Conservation (phyloP, 2,888 invertebrate genomes). For the Hyles lineata region DNA sequence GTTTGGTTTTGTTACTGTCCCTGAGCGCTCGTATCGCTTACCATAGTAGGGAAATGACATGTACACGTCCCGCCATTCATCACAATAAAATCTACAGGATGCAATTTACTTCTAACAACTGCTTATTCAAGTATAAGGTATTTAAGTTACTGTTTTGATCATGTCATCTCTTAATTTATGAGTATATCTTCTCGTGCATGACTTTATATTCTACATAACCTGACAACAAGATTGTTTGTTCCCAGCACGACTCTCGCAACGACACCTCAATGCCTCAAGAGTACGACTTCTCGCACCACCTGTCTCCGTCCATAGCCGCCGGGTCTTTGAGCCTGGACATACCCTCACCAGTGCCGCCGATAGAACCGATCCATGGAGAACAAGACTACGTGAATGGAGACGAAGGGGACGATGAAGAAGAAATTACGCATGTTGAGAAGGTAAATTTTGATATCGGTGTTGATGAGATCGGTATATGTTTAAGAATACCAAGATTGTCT, state of each 20-base stretch:
- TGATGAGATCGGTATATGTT: no score
- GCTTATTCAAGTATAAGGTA: no score
- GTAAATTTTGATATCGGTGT: constrained; percentile 38
- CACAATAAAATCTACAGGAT: no score
- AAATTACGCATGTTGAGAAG: constrained; percentile 55
- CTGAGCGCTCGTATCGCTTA: no score
- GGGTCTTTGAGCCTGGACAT: constrained; percentile 74
- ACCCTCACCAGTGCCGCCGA: constrained; percentile 77
- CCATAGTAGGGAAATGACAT: no score
- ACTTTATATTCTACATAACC: not conserved
- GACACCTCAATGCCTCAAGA: constrained; percentile 86
- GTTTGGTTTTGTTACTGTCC: no score
- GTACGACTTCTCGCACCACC: constrained; percentile 79
- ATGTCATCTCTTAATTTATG: no score
- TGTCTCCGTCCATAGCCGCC: constrained; percentile 74
- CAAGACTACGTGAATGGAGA: constrained; percentile 57
- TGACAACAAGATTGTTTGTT: constrained; percentile 29
- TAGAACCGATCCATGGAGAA: constrained; percentile 62
- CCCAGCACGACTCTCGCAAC: constrained; percentile 84
- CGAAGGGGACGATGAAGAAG: constrained; percentile 53
- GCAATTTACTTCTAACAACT: no score
- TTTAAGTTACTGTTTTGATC: no score
- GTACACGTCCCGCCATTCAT: no score
- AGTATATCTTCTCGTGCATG: no score
- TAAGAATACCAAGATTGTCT: no score